phyloP scores from a whole-genome alignment of 2,797 vertebrate species.

The Spondyliosoma cantharus region DNA sequence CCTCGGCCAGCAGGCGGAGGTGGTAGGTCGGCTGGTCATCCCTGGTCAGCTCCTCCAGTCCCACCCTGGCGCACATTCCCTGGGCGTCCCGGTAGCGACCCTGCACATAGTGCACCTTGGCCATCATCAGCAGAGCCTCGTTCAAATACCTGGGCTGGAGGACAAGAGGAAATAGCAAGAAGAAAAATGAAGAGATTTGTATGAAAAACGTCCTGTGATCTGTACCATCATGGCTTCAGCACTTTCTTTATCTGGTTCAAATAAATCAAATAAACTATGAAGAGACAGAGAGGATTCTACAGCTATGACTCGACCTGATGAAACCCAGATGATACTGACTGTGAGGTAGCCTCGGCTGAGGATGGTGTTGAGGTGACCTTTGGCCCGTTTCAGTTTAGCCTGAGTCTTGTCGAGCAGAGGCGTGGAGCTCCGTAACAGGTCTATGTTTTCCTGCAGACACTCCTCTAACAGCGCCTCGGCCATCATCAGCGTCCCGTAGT shows the following conservation, averaged over 20 bases:
- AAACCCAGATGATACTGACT: constrained; percentile 82
- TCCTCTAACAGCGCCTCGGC: constrained; percentile 93
- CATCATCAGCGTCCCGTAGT: constrained; percentile 89
- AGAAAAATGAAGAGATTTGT: background rate
- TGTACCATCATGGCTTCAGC: background rate
- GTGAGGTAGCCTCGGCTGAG: constrained; percentile 90
- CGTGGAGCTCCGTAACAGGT: constrained; percentile 86
- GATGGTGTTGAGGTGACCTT: constrained; percentile 87
- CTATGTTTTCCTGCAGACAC: constrained; percentile 89
- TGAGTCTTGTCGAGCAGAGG: constrained; percentile 89
- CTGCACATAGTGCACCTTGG: constrained; percentile 94
- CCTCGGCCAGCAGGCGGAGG: constrained; percentile 93
- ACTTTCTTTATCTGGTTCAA: background rate
- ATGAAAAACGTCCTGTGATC: background rate
- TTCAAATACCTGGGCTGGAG: constrained; percentile 90
- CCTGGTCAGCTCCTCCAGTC: constrained; percentile 90
- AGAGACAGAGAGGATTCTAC: background rate
- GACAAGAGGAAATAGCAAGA: background rate
- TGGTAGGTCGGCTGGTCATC: constrained; percentile 91
- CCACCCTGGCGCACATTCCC: constrained; percentile 95
- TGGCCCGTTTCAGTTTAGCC: constrained; percentile 87
- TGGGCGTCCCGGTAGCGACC: constrained; percentile 93
- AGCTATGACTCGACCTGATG: background rate
- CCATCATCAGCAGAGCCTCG: constrained; percentile 93
- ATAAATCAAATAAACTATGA: background rate